phyloP scores from a whole-genome alignment of 2,888 invertebrate genomes.

The Adela reaumurella region DNA sequence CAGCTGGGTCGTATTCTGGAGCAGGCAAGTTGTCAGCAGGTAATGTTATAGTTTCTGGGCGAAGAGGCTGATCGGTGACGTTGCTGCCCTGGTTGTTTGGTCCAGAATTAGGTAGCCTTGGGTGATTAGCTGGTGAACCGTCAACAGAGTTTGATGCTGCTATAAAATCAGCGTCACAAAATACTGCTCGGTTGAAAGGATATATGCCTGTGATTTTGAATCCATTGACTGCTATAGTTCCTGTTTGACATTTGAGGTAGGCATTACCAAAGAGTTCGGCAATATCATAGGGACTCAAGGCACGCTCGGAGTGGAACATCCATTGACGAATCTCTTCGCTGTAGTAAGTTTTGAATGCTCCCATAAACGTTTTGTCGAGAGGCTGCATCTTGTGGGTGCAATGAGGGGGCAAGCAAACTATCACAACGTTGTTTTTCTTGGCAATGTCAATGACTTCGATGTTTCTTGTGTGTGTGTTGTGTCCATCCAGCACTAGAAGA shows the following conservation, averaged over 20 bases:
- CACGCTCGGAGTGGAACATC: conserved; percentile 16
- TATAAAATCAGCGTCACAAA: conserved; percentile 11
- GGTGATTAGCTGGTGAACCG: too few species aligned
- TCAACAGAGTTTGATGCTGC: too few species aligned
- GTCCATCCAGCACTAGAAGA: conserved; percentile 4
- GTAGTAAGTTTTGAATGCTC: not conserved
- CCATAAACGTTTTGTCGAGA: conserved; percentile 10
- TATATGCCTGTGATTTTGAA: conserved; percentile 16
- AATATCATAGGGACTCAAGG: conserved; percentile 15
- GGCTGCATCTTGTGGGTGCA: conserved; percentile 18
- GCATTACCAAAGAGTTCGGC: conserved; percentile 15
- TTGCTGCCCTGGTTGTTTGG: too few species aligned
- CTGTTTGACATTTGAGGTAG: conserved; percentile 16
- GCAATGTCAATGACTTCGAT: conserved; percentile 5
- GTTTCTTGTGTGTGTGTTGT: conserved; percentile 6
- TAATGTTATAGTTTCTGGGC: too few species aligned
- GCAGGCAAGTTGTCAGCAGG: too few species aligned
- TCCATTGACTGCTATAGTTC: conserved; percentile 12
- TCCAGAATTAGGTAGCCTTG: too few species aligned
- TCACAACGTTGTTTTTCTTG: conserved; percentile 15
- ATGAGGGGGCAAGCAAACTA: conserved; percentile 17
- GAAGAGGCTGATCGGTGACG: too few species aligned
- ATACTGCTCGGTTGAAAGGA: conserved; percentile 15
- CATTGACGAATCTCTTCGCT: conserved; percentile 18
- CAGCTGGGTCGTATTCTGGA: too few species aligned